phyloP scores from a whole-genome alignment of 2,113 vertebrate genomes.

The Hystrix cristata region DNA sequence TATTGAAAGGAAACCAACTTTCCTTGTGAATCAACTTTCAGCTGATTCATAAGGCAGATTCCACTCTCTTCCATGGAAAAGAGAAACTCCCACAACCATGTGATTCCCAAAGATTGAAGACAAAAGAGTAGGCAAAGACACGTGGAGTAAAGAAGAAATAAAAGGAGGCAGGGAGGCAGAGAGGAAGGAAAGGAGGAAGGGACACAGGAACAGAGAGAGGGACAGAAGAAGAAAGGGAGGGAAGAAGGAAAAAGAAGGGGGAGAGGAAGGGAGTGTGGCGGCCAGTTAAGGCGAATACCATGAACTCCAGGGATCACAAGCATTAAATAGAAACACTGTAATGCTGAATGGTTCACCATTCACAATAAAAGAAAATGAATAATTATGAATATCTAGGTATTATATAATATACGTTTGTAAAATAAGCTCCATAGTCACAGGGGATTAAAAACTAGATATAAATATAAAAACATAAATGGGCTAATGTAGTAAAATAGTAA shows the following conservation, averaged over 20 bases:
- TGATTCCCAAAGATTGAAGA: not conserved
- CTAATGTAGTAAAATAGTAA: conserved; percentile 11
- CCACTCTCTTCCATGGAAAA: not conserved
- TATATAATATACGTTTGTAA: not conserved
- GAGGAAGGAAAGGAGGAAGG: no score
- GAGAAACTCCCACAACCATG: not conserved
- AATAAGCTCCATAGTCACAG: not conserved
- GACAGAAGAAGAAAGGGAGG: not conserved
- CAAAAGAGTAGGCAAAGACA: not conserved
- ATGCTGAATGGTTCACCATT: not conserved
- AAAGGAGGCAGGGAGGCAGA: not conserved
- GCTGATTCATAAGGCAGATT: not conserved
- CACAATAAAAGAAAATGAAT: not conserved
- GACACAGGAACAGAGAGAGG: not conserved
- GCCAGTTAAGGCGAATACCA: not conserved
- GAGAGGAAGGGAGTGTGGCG: not conserved
- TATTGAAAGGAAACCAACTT: not conserved
- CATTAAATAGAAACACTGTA: not conserved
- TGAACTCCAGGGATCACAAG: not conserved
- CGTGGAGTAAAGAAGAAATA: not conserved
- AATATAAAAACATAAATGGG: not conserved
- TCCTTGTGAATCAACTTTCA: not conserved
- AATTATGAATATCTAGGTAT: not conserved
- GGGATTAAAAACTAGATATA: not conserved
- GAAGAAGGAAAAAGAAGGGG: not conserved